phyloP scores from a whole-genome alignment of 2,888 invertebrate genomes.

The Zhuqinia jingwanae region DNA sequence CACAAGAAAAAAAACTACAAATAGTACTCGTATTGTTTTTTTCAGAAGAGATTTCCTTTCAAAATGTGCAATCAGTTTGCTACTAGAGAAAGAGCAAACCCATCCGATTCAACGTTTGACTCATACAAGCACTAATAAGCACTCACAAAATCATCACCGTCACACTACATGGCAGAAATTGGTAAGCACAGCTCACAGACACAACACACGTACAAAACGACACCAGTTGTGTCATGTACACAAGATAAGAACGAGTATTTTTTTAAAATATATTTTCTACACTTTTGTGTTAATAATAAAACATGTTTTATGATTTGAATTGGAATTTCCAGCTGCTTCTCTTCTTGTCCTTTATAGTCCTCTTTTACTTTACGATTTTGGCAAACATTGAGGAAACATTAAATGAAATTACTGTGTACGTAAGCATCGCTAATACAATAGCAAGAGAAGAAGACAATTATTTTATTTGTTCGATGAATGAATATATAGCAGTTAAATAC shows the following conservation, averaged over 20 bases:
- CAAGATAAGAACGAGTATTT: slow-evolving; percentile 39
- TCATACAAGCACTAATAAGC: no score
- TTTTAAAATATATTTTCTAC: no score
- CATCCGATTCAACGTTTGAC: slow-evolving; percentile 50
- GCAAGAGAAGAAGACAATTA: not conserved
- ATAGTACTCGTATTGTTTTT: not conserved
- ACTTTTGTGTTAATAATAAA: slow-evolving; percentile 57
- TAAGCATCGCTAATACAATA: not conserved
- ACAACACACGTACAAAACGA: not conserved
- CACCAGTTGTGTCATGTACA: not conserved
- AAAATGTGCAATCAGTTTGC: no score
- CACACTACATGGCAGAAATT: slow-evolving; percentile 34
- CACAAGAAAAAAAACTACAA: not conserved
- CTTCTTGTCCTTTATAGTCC: not conserved
- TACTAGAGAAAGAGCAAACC: slow-evolving; percentile 34
- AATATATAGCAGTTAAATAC: no score
- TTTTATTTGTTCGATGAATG: slow-evolving; percentile 13
- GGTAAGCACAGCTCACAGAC: slow-evolving; percentile 39
- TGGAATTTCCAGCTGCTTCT: slow-evolving; percentile 60
- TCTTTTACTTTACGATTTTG: slow-evolving; percentile 16
- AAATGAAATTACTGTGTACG: not conserved
- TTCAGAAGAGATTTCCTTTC: slow-evolving; percentile 1
- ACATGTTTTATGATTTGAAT: slow-evolving; percentile 55
- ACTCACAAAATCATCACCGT: no score
- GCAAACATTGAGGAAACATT: slow-evolving; percentile 29